These are phyloP conservation scores for Meloidogyne floridensis DNA, from an alignment of 1,140 invertebrate genomes.

Conservation along the genomic window DNA sequence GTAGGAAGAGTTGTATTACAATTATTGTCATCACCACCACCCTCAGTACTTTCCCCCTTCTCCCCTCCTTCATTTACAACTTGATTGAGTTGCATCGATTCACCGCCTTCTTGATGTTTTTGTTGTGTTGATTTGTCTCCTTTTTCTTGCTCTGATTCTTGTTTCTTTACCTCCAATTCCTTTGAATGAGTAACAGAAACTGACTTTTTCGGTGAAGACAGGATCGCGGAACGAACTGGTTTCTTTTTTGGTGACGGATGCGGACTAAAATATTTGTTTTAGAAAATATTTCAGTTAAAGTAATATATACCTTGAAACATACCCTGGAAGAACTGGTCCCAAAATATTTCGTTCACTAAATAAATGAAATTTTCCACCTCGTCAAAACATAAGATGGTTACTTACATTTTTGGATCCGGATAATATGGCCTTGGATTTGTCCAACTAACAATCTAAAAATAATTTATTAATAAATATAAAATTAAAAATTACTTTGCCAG, in stretches of 20 bases:
- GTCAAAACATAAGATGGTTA: too few species aligned
- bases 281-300: background rate
- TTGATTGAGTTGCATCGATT: background rate
- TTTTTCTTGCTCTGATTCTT: background rate
- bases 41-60: too few species aligned
- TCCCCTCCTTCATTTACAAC: background rate
- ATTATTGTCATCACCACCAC: background rate
- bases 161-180: background rate
- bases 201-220: background rate
- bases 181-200: background rate
- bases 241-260: background rate
- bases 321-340: constrained; percentile 15
- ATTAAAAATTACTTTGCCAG: constrained; percentile 34
- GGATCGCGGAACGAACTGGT: background rate
- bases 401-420: constrained; percentile 34
- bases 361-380: too few species aligned
- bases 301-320: background rate
- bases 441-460: constrained; percentile 41
- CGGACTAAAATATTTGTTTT: background rate
- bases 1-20: background rate
- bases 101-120: background rate
- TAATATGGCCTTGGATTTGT: constrained; percentile 42
- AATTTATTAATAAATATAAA: background rate
- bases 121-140: background rate
- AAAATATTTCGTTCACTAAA: constrained; percentile 28